Evolutionary conservation across 1,140 invertebrate species (phyloP).

Genomic region (Brachionus plicatilis): DNA sequence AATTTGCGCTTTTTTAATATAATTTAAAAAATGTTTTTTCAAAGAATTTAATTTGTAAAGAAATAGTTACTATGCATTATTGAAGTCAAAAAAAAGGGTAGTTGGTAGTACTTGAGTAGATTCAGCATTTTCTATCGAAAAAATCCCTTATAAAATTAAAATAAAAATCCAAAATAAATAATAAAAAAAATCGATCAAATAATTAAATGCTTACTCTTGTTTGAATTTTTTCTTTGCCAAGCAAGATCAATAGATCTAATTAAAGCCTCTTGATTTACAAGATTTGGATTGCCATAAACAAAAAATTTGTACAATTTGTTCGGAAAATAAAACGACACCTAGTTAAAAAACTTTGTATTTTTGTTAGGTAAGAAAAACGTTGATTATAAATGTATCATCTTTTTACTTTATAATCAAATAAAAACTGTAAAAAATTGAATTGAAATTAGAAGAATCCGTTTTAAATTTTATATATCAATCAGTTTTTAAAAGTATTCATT

Average conservation of each 20-base stretch:
- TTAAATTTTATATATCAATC: too few species aligned
- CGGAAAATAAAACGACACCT: conserved; percentile 24
- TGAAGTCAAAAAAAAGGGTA: background rate
- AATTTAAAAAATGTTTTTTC: background rate
- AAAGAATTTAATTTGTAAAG: background rate
- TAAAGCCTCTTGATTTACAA: background rate
- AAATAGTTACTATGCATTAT: conserved; percentile 26
- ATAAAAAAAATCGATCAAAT: background rate
- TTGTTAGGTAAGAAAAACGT: too few species aligned
- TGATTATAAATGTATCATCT: too few species aligned
- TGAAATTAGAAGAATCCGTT: too few species aligned
- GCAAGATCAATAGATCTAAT: background rate
- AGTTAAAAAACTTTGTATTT: too few species aligned
- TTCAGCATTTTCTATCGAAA: background rate
- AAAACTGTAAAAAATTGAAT: too few species aligned
- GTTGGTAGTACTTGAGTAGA: background rate
- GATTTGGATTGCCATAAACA: background rate
- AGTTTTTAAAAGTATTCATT: too few species aligned
- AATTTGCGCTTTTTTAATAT: background rate
- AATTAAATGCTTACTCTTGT: background rate
- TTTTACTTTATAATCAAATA: too few species aligned
- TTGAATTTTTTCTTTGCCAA: conserved; percentile 1
- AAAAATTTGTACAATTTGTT: background rate
- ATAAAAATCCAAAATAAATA: background rate
- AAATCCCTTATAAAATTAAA: background rate